Conservation (phyloP, 2,113 vertebrate species). For the Lagenorhynchus albirostris region DNA sequence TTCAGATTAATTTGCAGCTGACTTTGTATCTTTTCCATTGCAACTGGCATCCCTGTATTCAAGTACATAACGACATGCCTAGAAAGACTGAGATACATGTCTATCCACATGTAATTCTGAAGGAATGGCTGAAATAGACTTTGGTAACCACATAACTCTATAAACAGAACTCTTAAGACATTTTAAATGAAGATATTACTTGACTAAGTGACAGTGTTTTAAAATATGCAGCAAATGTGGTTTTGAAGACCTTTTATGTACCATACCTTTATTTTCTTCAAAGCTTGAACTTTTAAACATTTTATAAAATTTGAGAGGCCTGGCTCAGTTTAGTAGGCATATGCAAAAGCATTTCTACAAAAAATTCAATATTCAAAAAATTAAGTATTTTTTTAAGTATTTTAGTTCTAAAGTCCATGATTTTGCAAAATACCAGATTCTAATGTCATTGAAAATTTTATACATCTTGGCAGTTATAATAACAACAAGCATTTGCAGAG, state of each 20-base stretch:
- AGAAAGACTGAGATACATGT: not conserved
- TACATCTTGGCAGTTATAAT: not conserved
- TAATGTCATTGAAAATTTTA: slow-evolving; percentile 4
- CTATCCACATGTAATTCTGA: not conserved
- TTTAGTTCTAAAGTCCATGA: not conserved
- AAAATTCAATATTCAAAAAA: not conserved
- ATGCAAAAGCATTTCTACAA: slow-evolving; percentile 3
- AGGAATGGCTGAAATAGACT: not conserved
- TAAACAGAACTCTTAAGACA: not conserved
- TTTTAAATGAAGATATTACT: not conserved
- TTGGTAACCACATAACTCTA: not conserved
- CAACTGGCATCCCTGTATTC: not conserved
- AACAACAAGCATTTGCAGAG: not conserved
- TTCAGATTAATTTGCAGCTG: not conserved
- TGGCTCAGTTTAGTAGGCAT: not conserved
- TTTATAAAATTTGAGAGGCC: slow-evolving; percentile 12
- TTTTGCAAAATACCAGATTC: slow-evolving; percentile 35
- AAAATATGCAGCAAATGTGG: not conserved
- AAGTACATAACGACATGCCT: not conserved
- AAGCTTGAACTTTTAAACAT: slow-evolving; percentile 9
- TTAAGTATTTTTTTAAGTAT: not conserved
- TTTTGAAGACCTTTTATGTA: slow-evolving; percentile 2
- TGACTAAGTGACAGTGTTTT: not conserved
- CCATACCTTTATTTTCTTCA: slow-evolving; percentile 32
- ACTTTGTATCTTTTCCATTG: not conserved